Percentiles rank a stretch among this genome's conserved stretches.
phyloP scores from a whole-genome alignment of 2,888 invertebrate genomes.

The Drosophila conformis region DNA sequence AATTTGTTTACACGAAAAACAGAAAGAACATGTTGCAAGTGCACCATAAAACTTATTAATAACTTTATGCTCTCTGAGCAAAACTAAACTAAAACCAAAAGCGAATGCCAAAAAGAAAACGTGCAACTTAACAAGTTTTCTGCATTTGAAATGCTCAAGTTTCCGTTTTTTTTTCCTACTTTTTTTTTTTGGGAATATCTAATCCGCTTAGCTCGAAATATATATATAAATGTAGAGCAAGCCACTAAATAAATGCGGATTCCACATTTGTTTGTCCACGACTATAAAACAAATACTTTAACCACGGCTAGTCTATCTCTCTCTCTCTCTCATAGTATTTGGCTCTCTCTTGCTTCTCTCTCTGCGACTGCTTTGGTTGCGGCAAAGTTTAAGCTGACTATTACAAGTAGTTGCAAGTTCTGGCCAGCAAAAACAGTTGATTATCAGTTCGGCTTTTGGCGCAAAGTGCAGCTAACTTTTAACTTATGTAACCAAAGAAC shows the following conservation, averaged over 20 bases:
- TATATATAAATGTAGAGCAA: conserved; percentile 7
- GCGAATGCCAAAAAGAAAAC: conserved; percentile 1
- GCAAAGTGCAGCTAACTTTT: conserved; percentile 54
- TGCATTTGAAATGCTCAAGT: conserved; percentile 46
- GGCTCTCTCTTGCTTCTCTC: neutral
- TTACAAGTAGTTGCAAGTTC: conserved; percentile 49
- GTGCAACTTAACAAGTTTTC: conserved; percentile 49
- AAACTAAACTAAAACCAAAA: conserved; percentile 46
- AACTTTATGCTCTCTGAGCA: conserved; percentile 69
- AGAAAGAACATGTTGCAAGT: conserved; percentile 34
- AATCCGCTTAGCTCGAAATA: conserved; percentile 67
- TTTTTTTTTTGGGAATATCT: conserved; percentile 11
- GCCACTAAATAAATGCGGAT: conserved; percentile 7
- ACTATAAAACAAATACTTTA: neutral
- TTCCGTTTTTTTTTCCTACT: conserved; percentile 17
- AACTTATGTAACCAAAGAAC: conserved; percentile 46
- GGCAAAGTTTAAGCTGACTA: conserved; percentile 37
- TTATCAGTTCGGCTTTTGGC: conserved; percentile 38
- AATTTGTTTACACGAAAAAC: conserved; percentile 41
- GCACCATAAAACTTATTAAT: conserved; percentile 71
- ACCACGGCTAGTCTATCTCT: neutral
- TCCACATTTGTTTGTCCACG: conserved; percentile 8
- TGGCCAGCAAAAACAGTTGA: conserved; percentile 48
- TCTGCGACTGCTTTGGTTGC: neutral
- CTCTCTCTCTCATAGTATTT: neutral